A percentile compares a stretch with the other conserved stretches of the same genome.
Conservation (phyloP, 2,888 invertebrate species). For the Thymelicus sylvestris region DNA sequence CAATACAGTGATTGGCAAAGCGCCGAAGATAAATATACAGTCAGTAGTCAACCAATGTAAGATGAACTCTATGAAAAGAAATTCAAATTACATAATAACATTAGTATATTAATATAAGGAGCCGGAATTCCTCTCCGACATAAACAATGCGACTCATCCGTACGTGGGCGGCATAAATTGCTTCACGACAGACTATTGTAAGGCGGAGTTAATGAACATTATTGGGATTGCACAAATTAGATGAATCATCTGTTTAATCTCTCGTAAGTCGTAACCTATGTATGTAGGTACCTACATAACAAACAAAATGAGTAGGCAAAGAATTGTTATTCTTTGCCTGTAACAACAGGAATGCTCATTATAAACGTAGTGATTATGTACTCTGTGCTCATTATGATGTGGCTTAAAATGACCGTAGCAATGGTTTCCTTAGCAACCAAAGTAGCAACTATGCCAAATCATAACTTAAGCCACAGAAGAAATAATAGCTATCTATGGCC, state of each 20-base stretch:
- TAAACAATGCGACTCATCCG: constrained; percentile 24
- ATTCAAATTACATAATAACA: neutral
- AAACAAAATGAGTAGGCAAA: too few relatives aligned
- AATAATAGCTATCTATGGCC: too few relatives aligned
- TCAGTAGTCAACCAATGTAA: neutral
- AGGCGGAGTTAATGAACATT: constrained; percentile 21
- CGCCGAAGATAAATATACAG: neutral
- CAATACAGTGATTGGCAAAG: neutral
- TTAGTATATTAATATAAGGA: neutral
- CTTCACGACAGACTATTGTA: constrained; percentile 26
- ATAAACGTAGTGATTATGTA: too few relatives aligned
- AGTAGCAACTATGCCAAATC: too few relatives aligned
- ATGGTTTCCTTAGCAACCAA: too few relatives aligned
- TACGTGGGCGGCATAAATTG: constrained; percentile 26
- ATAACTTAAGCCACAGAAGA: too few relatives aligned
- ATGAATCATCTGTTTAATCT: constrained; percentile 23
- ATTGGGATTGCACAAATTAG: constrained; percentile 31
- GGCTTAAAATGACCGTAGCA: too few relatives aligned
- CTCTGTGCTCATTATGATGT: too few relatives aligned
- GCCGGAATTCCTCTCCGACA: constrained; percentile 20
- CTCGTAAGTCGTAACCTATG: neutral
- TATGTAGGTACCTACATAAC: neutral
- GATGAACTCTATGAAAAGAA: neutral
- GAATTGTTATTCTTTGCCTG: too few relatives aligned
- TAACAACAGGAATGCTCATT: too few relatives aligned